Evolutionary conservation across 2,888 invertebrate species (phyloP).

Genomic region (Cataglyphis cursor): DNA sequence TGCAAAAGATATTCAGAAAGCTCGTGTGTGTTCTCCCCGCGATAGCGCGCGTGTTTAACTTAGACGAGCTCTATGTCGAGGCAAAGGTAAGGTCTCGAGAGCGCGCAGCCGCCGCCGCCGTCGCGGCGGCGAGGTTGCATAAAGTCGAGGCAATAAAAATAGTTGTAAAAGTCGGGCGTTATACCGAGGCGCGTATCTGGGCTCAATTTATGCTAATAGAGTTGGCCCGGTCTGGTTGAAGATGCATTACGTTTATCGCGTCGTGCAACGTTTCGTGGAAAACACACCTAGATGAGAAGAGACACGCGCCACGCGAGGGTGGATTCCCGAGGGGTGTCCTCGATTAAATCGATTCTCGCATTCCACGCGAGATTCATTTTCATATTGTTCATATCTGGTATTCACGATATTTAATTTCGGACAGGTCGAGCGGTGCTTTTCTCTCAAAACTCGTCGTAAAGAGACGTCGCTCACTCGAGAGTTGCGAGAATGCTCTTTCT

Average conservation of each 20-base stretch:
- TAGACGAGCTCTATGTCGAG: conserved; percentile 39
- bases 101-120: conserved; percentile 11
- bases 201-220: conserved; percentile 84
- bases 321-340: not conserved
- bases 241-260: conserved; percentile 74
- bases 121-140: conserved; percentile 74
- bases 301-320: conserved; percentile 23
- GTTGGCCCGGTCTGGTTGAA: conserved; percentile 73
- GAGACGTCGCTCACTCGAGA: not conserved
- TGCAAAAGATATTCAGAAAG: conserved; percentile 61
- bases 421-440: conserved; percentile 8
- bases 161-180: conserved; percentile 83
- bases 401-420: not conserved
- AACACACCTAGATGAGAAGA: conserved; percentile 20
- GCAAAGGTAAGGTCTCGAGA: conserved; percentile 44
- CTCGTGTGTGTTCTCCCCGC: conserved; percentile 33
- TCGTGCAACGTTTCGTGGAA: conserved; percentile 48
- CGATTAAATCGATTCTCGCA: conserved; percentile 26
- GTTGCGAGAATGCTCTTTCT: not conserved
- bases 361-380: conserved; percentile 62
- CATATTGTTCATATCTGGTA: conserved; percentile 21
- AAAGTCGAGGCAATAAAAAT: conserved; percentile 81
- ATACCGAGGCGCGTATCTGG: conserved; percentile 75
- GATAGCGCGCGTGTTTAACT: conserved; percentile 58
- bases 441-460: not conserved